A percentile compares a stretch with the other conserved stretches of the same genome.
These are phyloP conservation scores for Cerceris rybyensis DNA, from an alignment of 2,888 invertebrate genomes.

Conservation along the genomic window DNA sequence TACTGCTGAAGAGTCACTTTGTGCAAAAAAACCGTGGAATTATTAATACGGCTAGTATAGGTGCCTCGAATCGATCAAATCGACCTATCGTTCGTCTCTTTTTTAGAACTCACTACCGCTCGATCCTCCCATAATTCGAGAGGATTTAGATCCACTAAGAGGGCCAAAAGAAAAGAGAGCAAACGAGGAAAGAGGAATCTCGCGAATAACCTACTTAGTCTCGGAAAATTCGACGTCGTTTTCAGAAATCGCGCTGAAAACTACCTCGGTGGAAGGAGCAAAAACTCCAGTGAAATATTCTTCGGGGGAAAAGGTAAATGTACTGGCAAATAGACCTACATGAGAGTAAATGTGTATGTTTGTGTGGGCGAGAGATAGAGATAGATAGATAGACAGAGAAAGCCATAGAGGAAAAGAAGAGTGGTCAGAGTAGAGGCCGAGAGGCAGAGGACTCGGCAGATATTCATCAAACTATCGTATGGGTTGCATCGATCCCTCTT, in stretches of 20 bases:
- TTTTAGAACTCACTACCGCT: no score
- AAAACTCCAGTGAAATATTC: slow-evolving; percentile 5
- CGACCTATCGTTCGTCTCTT: no score
- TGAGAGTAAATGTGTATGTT: no score
- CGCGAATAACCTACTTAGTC: neutral
- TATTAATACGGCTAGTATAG: no score
- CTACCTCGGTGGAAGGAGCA: neutral
- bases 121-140: no score
- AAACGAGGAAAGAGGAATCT: neutral
- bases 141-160: neutral
- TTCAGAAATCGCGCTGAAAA: neutral
- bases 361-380: neutral
- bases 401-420: neutral
- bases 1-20: no score
- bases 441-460: slow-evolving; percentile 6
- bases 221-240: neutral
- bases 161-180: neutral
- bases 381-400: neutral
- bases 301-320: slow-evolving; percentile 2
- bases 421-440: neutral
- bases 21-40: no score
- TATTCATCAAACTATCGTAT: slow-evolving; percentile 32
- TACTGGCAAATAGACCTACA: slow-evolving; percentile 14
- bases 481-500: slow-evolving; percentile 23
- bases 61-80: no score